Evolutionary conservation across 2,113 vertebrate species (phyloP).

Genomic region (Hippopotamus amphibius): DNA sequence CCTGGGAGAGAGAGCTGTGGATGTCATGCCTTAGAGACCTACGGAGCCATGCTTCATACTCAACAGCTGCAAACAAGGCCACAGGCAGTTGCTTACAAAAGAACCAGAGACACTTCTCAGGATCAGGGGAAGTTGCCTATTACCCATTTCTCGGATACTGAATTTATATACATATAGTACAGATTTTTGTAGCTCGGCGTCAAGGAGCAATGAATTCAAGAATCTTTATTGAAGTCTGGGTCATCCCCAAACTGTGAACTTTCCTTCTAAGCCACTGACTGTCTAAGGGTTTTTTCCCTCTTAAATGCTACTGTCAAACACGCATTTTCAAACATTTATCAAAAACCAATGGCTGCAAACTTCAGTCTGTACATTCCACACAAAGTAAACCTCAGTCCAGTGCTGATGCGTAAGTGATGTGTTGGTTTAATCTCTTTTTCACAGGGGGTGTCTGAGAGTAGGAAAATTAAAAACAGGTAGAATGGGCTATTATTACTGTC

Average conservation of each 20-base stretch:
- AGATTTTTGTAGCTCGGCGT: conserved; percentile 59
- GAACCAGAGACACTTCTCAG: not conserved
- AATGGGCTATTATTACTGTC: conserved; percentile 89
- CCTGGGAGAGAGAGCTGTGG: not conserved
- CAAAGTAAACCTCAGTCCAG: conserved; percentile 78
- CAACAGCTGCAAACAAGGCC: not conserved
- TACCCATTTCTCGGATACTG: not conserved
- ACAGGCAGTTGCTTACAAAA: not conserved
- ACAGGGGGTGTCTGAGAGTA: conserved; percentile 90
- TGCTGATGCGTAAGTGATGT: conserved; percentile 88
- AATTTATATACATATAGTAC: conserved; percentile 53
- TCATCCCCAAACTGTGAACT: conserved; percentile 82
- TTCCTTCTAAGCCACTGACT: conserved; percentile 84
- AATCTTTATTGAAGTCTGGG: conserved; percentile 75
- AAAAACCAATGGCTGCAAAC: conserved; percentile 79
- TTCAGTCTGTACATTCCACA: conserved; percentile 81
- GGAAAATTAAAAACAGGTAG: conserved; percentile 92
- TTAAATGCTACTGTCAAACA: conserved; percentile 84
- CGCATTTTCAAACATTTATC: conserved; percentile 83
- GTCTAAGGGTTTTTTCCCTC: conserved; percentile 72
- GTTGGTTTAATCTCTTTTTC: conserved; percentile 91
- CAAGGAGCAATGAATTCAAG: conserved; percentile 63
- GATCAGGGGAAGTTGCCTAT: not conserved
- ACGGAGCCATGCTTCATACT: not conserved
- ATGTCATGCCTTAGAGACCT: not conserved